phyloP scores from a whole-genome alignment of 2,113 vertebrate species.

The Megaleporinus macrocephalus region DNA sequence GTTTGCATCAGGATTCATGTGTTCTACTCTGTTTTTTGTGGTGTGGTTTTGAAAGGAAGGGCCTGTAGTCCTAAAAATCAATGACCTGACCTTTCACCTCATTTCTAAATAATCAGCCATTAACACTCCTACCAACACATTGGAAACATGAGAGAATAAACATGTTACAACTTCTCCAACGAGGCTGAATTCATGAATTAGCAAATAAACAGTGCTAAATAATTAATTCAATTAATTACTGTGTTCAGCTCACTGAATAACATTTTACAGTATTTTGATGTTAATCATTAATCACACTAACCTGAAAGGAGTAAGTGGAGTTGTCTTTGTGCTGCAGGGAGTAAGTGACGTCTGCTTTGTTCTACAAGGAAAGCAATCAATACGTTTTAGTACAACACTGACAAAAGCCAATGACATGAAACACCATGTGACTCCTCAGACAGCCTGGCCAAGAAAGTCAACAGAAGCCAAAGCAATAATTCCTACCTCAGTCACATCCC shows the following conservation, averaged over 20 bases:
- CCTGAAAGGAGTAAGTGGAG: slow-evolving; percentile 76
- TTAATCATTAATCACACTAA: slow-evolving; percentile 66
- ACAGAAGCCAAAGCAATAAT: background rate
- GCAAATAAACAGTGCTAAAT: too few species aligned
- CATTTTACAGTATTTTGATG: background rate
- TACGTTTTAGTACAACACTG: background rate
- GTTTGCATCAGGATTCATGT: too few species aligned
- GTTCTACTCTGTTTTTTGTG: too few species aligned
- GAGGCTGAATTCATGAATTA: too few species aligned
- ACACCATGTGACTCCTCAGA: background rate
- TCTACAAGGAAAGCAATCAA: slow-evolving; percentile 23
- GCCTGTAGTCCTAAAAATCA: too few species aligned
- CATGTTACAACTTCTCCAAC: too few species aligned
- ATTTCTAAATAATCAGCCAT: too few species aligned
- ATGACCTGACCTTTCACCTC: too few species aligned
- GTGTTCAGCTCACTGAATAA: background rate
- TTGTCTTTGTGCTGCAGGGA: slow-evolving; percentile 62
- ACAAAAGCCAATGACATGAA: background rate
- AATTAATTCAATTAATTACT: too few species aligned
- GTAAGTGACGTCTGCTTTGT: slow-evolving; percentile 62
- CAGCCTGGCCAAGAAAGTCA: background rate
- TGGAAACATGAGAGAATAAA: too few species aligned
- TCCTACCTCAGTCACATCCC: slow-evolving; percentile 50
- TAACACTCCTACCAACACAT: too few species aligned
- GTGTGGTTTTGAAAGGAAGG: too few species aligned